Base-by-base conservation (phyloP, 2,888 invertebrate genomes). In the Drosophila anomelani region DNA sequence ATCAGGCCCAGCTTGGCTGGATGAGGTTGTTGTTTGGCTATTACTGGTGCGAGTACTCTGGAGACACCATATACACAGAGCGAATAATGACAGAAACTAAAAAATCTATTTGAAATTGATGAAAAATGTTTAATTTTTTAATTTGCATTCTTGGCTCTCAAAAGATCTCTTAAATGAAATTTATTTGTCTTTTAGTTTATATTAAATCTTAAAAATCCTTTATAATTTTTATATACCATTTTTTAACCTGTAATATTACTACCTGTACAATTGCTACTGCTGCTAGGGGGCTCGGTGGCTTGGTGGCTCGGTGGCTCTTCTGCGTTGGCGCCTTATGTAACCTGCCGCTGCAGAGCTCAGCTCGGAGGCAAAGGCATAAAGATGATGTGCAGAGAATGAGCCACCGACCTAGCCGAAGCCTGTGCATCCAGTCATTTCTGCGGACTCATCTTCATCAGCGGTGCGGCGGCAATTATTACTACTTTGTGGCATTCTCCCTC, bases 261-360 rank as follows among this genome's bases (percentile, higher is more conserved):
- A 38, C 53, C 23, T 47, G 20, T 20, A 20, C 20, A 2, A 13
- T 34, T 29, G 73, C 80, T 80, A 87, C 79, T 80, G 76, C 75
- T 36, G 66, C 69, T 41, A 29, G 64, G 49, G 61, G 41, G 49
- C 47, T 47, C 64, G 53, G 46, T 58, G 58, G 56, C 66, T 54
- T 15, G 59, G 17, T 51, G 32, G 12, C 17, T 32, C 26, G 38
- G 59, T 58, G 58, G 75, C 78, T 77, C 86, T 83, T 81, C 88
- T 88, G 85, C 84, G 86, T 85, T 83, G 84, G 84, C 82, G 77
- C 84, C 81, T 85, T 85, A 85, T 89, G 85, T 85, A 89, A 84
- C 54, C 66, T 26, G 32, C 58, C 23, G 32, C 32, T 29, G 26
- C 29, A 15, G 23, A 17, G 4, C 46, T 15, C 4, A 49, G 39